Conservation (phyloP, 2,113 vertebrate species). For the Psilopsiagon aymara region DNA sequence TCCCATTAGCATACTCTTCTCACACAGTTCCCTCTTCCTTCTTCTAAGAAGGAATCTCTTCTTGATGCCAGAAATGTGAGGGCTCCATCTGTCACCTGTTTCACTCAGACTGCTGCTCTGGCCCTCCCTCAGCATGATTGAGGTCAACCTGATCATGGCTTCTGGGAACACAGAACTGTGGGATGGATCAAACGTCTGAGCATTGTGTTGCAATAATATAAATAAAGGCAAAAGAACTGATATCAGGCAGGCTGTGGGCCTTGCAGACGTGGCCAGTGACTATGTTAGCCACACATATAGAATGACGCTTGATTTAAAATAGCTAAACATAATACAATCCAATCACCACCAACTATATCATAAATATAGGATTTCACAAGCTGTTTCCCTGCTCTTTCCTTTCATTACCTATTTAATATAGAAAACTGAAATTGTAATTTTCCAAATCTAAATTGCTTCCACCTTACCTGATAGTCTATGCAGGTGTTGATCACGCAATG, state of each 20-base stretch:
- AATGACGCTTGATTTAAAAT: neutral
- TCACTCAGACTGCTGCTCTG: accelerated
- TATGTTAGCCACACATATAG: accelerated
- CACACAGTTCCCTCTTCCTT: neutral
- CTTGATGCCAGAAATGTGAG: neutral
- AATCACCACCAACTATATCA: neutral
- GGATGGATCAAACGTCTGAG: neutral
- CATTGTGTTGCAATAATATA: neutral
- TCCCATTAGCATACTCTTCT: neutral
- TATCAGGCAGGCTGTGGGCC: neutral
- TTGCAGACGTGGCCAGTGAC: accelerated
- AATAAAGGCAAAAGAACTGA: neutral
- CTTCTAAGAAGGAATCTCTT: neutral
- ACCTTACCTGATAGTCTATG: neutral
- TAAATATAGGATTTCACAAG: neutral
- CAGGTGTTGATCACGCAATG: neutral
- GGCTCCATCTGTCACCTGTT: neutral
- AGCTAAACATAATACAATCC: neutral
- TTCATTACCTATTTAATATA: neutral
- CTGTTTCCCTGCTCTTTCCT: neutral
- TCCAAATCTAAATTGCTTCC: neutral
- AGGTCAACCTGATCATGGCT: neutral
- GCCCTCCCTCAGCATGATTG: accelerated
- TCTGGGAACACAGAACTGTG: accelerated
- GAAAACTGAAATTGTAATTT: neutral